Conservation (phyloP, 2,113 vertebrate genomes). For the Malurus melanocephalus region DNA sequence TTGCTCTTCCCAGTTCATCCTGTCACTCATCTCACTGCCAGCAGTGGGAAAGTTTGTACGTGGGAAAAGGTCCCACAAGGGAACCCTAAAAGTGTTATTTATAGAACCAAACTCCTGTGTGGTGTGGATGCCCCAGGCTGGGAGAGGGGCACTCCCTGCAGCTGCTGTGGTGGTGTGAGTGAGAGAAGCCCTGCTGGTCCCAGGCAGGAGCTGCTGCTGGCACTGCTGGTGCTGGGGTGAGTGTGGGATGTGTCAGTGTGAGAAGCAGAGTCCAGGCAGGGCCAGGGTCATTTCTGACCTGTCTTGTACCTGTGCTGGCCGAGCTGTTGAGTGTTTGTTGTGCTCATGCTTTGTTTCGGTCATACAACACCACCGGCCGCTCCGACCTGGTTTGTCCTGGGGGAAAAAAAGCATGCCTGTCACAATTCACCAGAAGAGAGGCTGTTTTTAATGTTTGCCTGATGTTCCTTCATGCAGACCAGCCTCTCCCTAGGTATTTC, state of each 20-base stretch:
- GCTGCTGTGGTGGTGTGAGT: fast-evolving
- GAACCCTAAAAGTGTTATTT: background rate
- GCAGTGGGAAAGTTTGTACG: background rate
- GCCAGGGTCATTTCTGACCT: background rate
- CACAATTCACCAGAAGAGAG: background rate
- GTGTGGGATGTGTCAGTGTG: background rate
- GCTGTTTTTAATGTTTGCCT: background rate
- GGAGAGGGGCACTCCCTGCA: background rate
- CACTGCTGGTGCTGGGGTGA: background rate
- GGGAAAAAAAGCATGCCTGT: background rate
- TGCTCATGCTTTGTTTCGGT: background rate
- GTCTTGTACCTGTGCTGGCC: background rate
- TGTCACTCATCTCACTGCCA: background rate
- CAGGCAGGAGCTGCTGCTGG: background rate
- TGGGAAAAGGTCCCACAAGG: background rate
- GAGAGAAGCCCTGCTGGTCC: background rate
- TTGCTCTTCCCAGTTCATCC: background rate
- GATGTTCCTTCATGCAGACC: background rate
- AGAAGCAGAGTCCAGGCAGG: background rate
- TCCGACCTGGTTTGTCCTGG: background rate
- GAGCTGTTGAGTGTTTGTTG: background rate
- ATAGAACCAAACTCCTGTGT: background rate
- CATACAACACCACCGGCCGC: fast-evolving
- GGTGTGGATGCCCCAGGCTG: background rate
- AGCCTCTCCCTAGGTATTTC: background rate